Evolutionary conservation across 2,888 invertebrate genomes (phyloP), one percentile per base, ranked within the genome.

Genomic region (Amphipoea lucens): DNA sequence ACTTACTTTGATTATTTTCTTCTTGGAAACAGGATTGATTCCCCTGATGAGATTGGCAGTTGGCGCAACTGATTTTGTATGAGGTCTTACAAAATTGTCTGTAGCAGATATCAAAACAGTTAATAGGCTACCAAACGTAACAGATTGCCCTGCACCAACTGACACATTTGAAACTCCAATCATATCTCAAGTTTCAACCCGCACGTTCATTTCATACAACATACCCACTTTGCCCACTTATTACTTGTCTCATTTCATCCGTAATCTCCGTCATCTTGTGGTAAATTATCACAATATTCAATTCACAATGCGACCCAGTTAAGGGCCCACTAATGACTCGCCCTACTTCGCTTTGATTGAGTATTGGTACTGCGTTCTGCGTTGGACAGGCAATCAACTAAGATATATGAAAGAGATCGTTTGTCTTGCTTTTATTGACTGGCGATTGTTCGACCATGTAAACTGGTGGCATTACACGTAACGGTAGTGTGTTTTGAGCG

Each of bases 351-450:
- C 9, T 87, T 88, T 92, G 91, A 92, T 92, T 90, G 91, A 91
- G 90, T 90, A 90, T 89, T 88, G 87, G 88, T 89, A 86, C 86
- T 78, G 71, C 71, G 75, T 79, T 83, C 88, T 86, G 89, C 81
- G 86, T 90, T 90, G 88, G 92, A 92, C 93, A 91, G 87, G 89
- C 94, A 92, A 94, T 94, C 94, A 91, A 89, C 88, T 87, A 86
- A 90, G 89, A 89, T 91, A 89, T 91, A 91, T 91, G 91, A 92
- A 89, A 90, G 90, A 90, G 92, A 92, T 92, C 92, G 92, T 93
- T 94, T 93, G 93, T 94, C 91, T 93, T 91, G 90, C 88, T 93
- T 94, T 93, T 93, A 93, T 94, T 94, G 92, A 89, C 79, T 74
- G 88, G 85, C 90, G 84, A 93, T 93, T 93, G 94, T 93, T 90